Evolutionary conservation across 2,888 invertebrate species (phyloP).

Genomic region (Callimorpha dominula): DNA sequence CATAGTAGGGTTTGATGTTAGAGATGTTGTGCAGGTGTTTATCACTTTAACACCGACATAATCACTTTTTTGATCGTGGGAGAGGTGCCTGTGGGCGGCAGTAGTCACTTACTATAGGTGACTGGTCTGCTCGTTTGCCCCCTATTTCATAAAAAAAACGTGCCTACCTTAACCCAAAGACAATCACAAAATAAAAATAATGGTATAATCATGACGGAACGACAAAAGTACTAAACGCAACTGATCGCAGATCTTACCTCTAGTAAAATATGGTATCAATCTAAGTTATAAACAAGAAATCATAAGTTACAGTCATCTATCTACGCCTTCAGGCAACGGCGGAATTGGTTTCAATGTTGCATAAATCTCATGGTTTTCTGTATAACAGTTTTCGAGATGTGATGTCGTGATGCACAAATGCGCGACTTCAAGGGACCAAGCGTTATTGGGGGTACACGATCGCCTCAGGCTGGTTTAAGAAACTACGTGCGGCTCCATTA

Average conservation of each 20-base stretch:
- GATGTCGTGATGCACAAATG: constrained; percentile 65
- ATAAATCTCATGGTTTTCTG: constrained; percentile 63
- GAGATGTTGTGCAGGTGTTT: too few relatives aligned
- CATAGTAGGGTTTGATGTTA: too few relatives aligned
- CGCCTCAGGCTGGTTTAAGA: constrained; percentile 60
- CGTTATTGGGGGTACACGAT: constrained; percentile 71
- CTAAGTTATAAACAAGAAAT: constrained; percentile 46
- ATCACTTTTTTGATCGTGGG: too few relatives aligned
- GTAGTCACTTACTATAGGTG: too few relatives aligned
- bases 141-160: too few relatives aligned
- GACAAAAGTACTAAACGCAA: not conserved
- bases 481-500: constrained; percentile 52
- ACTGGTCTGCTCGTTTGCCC: too few relatives aligned
- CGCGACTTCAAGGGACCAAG: constrained; percentile 57
- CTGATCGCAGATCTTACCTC: not conserved
- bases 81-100: too few relatives aligned
- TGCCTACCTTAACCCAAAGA: too few relatives aligned
- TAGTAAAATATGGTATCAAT: constrained; percentile 36
- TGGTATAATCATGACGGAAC: not conserved
- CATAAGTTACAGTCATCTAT: constrained; percentile 41
- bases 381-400: constrained; percentile 59
- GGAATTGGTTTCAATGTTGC: constrained; percentile 54
- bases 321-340: constrained; percentile 37
- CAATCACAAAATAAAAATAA: not conserved
- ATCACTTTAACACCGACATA: too few relatives aligned